Evolutionary conservation across 2,113 vertebrate genomes (phyloP).

Genomic region (Silurus glanis): DNA sequence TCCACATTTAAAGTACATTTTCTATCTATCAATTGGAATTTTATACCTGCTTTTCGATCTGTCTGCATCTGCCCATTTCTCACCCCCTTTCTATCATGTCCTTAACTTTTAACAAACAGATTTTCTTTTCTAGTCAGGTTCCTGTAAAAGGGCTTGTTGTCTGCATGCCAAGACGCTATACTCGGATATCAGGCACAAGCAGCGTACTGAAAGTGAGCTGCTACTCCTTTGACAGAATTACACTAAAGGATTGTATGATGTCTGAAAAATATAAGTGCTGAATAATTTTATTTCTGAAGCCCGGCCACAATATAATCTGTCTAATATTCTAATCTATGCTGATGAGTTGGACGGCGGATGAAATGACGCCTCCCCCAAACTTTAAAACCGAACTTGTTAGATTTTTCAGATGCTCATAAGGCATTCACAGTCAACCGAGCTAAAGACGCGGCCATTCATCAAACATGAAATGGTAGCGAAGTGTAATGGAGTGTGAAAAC

Average conservation of each 20-base stretch:
- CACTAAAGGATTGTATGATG: conserved; percentile 38
- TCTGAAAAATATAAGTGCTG: conserved; percentile 51
- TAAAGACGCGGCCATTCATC: conserved; percentile 4
- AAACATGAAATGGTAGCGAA: not conserved
- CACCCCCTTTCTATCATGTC: conserved; percentile 18
- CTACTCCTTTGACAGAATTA: conserved; percentile 58
- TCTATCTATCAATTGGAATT: not conserved
- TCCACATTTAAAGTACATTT: not conserved
- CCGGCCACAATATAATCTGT: conserved; percentile 47
- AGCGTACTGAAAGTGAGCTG: conserved; percentile 20
- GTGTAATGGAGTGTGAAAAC: not conserved
- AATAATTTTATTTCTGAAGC: conserved; percentile 47
- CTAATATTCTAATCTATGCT: conserved; percentile 58
- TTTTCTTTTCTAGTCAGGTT: conserved; percentile 32
- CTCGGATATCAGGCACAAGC: conserved; percentile 50
- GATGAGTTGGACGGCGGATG: conserved; percentile 51
- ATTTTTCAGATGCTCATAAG: conserved; percentile 5
- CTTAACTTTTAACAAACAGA: conserved; percentile 47
- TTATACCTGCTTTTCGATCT: not conserved
- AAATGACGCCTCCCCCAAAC: conserved; percentile 55
- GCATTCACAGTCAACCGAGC: conserved; percentile 1
- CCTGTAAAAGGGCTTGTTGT: conserved; percentile 44
- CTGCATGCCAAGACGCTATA: conserved; percentile 22
- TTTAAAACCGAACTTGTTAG: not conserved
- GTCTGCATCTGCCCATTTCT: not conserved